Evolutionary conservation across 2,888 invertebrate species (phyloP).

Genomic region (Sicus ferrugineus): DNA sequence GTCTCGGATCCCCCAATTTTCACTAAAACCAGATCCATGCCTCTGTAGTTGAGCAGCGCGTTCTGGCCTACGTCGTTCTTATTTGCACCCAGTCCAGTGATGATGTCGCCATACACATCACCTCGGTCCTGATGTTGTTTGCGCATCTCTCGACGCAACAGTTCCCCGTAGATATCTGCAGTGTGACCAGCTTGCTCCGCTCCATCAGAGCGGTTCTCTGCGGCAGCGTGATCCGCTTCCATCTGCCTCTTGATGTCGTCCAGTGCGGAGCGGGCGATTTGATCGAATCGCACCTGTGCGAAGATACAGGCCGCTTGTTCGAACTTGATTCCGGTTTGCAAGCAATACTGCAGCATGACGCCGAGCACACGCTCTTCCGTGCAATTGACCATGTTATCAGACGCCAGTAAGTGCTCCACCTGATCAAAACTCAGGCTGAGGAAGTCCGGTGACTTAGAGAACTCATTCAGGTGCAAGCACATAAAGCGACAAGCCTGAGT

Average conservation of each 20-base stretch:
- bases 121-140: conserved; percentile 40
- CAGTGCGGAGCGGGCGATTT: conserved; percentile 46
- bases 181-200: neutral
- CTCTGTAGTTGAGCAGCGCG: conserved; percentile 70
- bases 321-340: conserved; percentile 42
- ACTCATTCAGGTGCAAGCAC: conserved; percentile 70
- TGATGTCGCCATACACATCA: conserved; percentile 16
- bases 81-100: conserved; percentile 25
- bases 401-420: conserved; percentile 70
- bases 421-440: conserved; percentile 70
- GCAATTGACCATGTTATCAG: conserved; percentile 76
- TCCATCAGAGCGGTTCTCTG: conserved; percentile 21
- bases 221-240: neutral
- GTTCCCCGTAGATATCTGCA: conserved; percentile 23
- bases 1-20: conserved; percentile 76
- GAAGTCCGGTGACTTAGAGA: conserved; percentile 70
- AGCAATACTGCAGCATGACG: conserved; percentile 70
- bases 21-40: conserved; percentile 74
- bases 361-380: conserved; percentile 70
- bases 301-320: conserved; percentile 48
- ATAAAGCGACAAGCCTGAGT: conserved; percentile 73
- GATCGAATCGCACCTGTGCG: conserved; percentile 52
- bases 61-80: conserved; percentile 42
- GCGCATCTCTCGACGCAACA: conserved; percentile 39
- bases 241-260: conserved; percentile 34